Conservation (phyloP, 2,888 invertebrate genomes). For the Amiota communis region DNA sequence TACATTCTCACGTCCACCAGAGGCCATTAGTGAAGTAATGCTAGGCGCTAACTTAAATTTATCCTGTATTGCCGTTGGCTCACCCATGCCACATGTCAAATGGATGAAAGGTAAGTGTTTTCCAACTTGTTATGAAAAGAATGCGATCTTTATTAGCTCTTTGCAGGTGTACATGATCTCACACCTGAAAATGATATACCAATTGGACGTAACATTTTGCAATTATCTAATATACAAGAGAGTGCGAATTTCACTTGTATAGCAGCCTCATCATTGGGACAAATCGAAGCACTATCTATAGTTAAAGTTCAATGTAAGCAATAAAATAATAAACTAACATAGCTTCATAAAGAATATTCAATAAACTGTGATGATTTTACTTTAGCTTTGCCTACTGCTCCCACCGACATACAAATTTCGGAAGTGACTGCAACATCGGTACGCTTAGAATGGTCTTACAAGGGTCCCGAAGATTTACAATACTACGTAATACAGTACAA, state of each 20-base stretch:
- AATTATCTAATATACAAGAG: slow-evolving; percentile 88
- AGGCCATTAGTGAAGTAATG: slow-evolving; percentile 89
- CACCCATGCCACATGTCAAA: slow-evolving; percentile 98
- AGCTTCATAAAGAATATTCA: neutral
- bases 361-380: neutral
- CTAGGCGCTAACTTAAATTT: slow-evolving; percentile 92
- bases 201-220: slow-evolving; percentile 89
- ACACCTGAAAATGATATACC: slow-evolving; percentile 91
- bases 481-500: slow-evolving; percentile 98
- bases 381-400: slow-evolving; percentile 91
- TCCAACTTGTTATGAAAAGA: neutral
- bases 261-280: slow-evolving; percentile 93
- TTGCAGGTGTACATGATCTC: slow-evolving; percentile 81
- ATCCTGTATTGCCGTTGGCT: slow-evolving; percentile 97
- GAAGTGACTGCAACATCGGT: slow-evolving; percentile 96
- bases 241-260: slow-evolving; percentile 98
- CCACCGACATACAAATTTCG: slow-evolving; percentile 90
- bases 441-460: slow-evolving; percentile 93
- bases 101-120: slow-evolving; percentile 86
- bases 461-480: slow-evolving; percentile 89
- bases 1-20: slow-evolving; percentile 94
- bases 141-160: neutral
- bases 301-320: slow-evolving; percentile 96
- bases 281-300: slow-evolving; percentile 88
- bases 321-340: neutral